Evolutionary conservation across 1,140 invertebrate genomes (phyloP), one percentile per base, ranked within the genome.

Genomic region (Maniola jurtina): DNA sequence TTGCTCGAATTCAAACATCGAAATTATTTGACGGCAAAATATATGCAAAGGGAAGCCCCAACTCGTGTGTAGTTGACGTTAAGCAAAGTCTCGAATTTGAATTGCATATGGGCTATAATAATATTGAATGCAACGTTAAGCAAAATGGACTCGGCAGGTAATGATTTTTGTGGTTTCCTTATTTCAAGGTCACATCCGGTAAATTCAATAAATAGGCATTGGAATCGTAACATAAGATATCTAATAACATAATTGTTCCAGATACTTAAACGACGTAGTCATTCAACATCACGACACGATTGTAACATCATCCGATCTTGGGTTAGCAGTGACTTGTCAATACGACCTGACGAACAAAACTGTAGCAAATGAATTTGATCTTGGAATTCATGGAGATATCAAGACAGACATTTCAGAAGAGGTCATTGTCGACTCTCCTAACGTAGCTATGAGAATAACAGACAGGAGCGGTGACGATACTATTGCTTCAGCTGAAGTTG

Each of bases 241-340:
- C 52, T 66, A 57, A 55, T n/a, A 14, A 55, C 7, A 40, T 57
- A 65, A 45, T 70, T 64, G 16, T 76, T 79, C 25, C 75, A 91
- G 91, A 73, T 98, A 97, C 74, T 89, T 96, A 64, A 97, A 97
- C 85, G 96, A 97, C 89, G 95, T 97, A 11, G 95, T 98, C 40
- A 97, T 98, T 76, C 97, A 98, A 84, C 97, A 98, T 89, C 97
- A 98, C 89, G 97, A 98, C 83, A 97, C 96, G 68, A 98, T 98
- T 73, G 97, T 98, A 52, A 98, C 97, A 47, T 97, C 96, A 50
- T 97, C 96, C 6, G 97, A 98, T 93, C 92, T 98, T 74, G 97
- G 97, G 3, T 92, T 98, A 33, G 96, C 96, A 5, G 95, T 98
- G 34, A 97, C 97, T 68, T 98, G 97, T 85, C 97, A 98, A 81